Evolutionary conservation across 2,888 invertebrate species (phyloP), one percentile per base, ranked within the genome.

Genomic region (Tenthredo mesomela): DNA sequence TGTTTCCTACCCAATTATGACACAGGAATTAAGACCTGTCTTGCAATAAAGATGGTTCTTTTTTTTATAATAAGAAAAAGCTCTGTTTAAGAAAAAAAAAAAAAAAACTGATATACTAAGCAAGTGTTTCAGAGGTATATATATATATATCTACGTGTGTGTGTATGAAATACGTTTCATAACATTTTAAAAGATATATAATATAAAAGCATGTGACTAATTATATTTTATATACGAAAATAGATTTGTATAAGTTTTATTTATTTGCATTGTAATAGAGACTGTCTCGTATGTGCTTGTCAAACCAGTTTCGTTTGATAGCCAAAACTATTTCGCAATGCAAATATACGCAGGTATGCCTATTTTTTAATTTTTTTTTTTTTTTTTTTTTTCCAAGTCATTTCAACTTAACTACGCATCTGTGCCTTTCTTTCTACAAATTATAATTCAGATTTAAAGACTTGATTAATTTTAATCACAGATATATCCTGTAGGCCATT

Each of bases 1-100:
- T 89, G 95, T 96, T 77, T 95, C 96, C 0, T 96, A 95, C 90
- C 96, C 96, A 1, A 95, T 96, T 75, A 95, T 96, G 95, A 95
- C 95, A 21, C 95, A 96, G 87, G 92, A 92, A 83, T 91, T 92
- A 75, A 91, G 92, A 91, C 92, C 92, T 25, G 92, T 92, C 54
- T 86, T 92, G 70, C 91, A 92, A 87, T 89, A 87, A 87, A 87
- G 47, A 73, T 70, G 65, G 65, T 85, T 84, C 73, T 61, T 50
- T 88, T 89, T 70, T 50, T 88, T 88, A 86, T 86, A 15, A 84
- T 87, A 88, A 87, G 87, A n/a, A 88, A 87, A 86, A 33, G 10
- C 40, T 15, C 25, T 61, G 37, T 58, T 78, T 58, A 58, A 33
- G 0, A 29, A 77, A n/a, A 25, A 78, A 29, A 29, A 29, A 29